These are phyloP conservation scores for Petrocephalus sullivani DNA, from an alignment of 2,797 vertebrate genomes.

Conservation along the genomic window DNA sequence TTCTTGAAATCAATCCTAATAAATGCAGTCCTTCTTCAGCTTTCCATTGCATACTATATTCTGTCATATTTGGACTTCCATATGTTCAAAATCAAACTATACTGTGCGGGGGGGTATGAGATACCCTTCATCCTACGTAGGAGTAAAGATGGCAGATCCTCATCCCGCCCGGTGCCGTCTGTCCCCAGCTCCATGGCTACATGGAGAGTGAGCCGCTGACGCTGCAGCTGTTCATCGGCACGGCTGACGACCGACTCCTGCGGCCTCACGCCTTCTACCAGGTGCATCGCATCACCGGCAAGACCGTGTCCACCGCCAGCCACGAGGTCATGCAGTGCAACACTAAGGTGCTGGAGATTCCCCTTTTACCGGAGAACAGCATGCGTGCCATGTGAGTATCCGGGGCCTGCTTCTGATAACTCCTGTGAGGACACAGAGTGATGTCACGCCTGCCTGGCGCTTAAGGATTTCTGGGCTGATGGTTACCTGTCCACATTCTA, in stretches of 20 bases:
- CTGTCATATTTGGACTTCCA: background rate
- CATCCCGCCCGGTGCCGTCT: conserved; percentile 29
- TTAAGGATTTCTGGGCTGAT: background rate
- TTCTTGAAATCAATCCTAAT: background rate
- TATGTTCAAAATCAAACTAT: background rate
- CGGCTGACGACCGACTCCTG: conserved; percentile 96
- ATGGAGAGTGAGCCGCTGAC: conserved; percentile 93
- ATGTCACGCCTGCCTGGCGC: background rate
- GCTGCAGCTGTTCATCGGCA: conserved; percentile 98
- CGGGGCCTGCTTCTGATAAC: background rate
- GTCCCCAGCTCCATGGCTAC: conserved; percentile 90
- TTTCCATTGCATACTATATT: background rate
- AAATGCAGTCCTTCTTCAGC: background rate
- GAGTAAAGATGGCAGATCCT: background rate
- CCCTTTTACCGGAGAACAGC: conserved; percentile 86
- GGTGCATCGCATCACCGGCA: conserved; percentile 97
- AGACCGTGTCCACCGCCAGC: conserved; percentile 96
- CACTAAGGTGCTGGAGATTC: conserved; percentile 96
- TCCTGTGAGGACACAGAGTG: background rate
- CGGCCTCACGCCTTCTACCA: conserved; percentile 98
- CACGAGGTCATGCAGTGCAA: conserved; percentile 91
- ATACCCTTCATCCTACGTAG: background rate
- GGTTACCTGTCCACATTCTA: background rate
- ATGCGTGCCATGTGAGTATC: conserved; percentile 94
- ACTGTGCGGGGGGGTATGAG: background rate